phyloP scores from a whole-genome alignment of 2,888 invertebrate species.

The Caenorhabditis macrosperma region DNA sequence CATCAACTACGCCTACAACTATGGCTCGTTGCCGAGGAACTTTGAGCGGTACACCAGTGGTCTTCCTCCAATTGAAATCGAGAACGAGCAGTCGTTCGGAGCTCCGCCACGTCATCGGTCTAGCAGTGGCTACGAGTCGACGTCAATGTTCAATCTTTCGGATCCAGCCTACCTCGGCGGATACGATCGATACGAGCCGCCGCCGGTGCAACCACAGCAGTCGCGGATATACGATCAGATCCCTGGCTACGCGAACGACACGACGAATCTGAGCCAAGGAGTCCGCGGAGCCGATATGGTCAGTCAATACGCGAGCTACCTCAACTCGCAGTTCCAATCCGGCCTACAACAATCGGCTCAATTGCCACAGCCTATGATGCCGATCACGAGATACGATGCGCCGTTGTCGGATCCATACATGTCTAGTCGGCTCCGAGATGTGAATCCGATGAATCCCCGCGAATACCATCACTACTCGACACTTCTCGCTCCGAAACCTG shows the following conservation, averaged over 20 bases:
- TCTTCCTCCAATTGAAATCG: constrained; percentile 65
- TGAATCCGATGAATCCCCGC: constrained; percentile 10
- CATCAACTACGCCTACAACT: constrained; percentile 65
- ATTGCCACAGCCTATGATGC: constrained; percentile 56
- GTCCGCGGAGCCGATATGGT: constrained; percentile 64
- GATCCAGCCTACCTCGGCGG: constrained; percentile 33
- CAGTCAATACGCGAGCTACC: constrained; percentile 80
- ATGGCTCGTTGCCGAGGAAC: constrained; percentile 78
- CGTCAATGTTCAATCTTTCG: constrained; percentile 57
- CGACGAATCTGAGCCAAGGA: constrained; percentile 40
- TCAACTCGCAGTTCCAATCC: constrained; percentile 76
- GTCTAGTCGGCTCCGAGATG: constrained; percentile 1
- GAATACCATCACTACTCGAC: constrained; percentile 31
- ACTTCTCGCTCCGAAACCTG: constrained; percentile 40
- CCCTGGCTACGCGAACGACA: constrained; percentile 44
- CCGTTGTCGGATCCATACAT: constrained; percentile 63
- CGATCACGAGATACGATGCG: constrained; percentile 61
- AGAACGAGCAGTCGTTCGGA: constrained; percentile 73
- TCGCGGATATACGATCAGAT: constrained; percentile 34
- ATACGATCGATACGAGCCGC: constrained; percentile 30
- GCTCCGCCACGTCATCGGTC: constrained; percentile 52
- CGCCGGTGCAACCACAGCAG: not conserved
- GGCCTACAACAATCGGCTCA: constrained; percentile 49
- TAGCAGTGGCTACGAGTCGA: constrained; percentile 37
- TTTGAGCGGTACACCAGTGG: constrained; percentile 70